Conservation (phyloP, 2,888 invertebrate species). For the Hemicrepidius hirtus region DNA sequence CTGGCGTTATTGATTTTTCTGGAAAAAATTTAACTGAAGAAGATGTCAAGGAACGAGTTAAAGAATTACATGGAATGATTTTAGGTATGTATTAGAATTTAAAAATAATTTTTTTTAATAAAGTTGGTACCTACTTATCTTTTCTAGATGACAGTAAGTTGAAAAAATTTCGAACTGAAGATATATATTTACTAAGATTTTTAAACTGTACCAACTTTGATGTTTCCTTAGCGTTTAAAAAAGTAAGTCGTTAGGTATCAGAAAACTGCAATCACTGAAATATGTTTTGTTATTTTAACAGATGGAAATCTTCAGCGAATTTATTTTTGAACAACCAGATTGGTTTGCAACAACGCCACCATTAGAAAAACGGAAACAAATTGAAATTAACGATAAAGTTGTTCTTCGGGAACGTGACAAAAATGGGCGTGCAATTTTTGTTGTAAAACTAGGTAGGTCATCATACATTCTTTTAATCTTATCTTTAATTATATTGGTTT, state of each 20-base stretch:
- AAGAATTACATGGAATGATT: slow-evolving; percentile 44
- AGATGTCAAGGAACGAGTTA: slow-evolving; percentile 48
- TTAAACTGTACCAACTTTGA: slow-evolving; percentile 65
- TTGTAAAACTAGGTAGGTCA: slow-evolving; percentile 49
- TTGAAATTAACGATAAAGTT: slow-evolving; percentile 65
- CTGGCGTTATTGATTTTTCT: slow-evolving; percentile 8
- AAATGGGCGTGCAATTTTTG: slow-evolving; percentile 66
- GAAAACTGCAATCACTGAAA: too few relatives aligned
- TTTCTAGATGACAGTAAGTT: slow-evolving; percentile 60
- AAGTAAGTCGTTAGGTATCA: slow-evolving; percentile 63
- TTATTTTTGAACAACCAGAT: slow-evolving; percentile 64
- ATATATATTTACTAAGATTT: slow-evolving; percentile 65
- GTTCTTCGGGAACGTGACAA: slow-evolving; percentile 65
- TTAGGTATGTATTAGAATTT: slow-evolving; percentile 46
- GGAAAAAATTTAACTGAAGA: slow-evolving; percentile 48
- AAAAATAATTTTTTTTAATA: slow-evolving; percentile 7
- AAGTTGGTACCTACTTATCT: too few relatives aligned
- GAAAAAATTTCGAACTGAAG: slow-evolving; percentile 64
- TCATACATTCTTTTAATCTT: too few relatives aligned
- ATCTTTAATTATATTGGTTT: neutral
- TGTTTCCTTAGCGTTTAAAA: slow-evolving; percentile 64
- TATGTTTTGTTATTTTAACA: slow-evolving; percentile 47
- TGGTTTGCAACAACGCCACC: slow-evolving; percentile 67
- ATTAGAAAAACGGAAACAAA: slow-evolving; percentile 58
- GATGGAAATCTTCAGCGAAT: slow-evolving; percentile 65